These are phyloP conservation scores for Gymnothorax javanicus DNA, from an alignment of 2,797 vertebrate species.

Conservation along the genomic window DNA sequence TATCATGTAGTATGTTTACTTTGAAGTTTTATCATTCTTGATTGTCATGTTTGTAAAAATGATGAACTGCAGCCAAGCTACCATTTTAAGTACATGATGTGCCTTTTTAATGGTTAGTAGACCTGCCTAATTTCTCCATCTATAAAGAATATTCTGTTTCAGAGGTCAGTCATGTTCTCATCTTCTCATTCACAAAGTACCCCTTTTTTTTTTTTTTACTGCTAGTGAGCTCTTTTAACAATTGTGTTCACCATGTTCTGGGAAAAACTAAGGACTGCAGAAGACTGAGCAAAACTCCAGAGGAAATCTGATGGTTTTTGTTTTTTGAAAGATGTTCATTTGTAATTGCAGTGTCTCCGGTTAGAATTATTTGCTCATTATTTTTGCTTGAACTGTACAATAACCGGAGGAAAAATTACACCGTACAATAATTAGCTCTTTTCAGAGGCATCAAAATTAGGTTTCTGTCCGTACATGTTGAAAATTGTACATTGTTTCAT, in stretches of 20 bases:
- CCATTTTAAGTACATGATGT: slow-evolving; percentile 64
- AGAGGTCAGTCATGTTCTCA: not conserved
- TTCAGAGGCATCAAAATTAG: not conserved
- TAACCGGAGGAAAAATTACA: not conserved
- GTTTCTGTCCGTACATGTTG: not conserved
- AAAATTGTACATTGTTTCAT: slow-evolving; percentile 3
- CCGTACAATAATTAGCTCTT: not conserved
- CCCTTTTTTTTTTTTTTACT: not conserved
- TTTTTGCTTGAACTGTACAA: not conserved
- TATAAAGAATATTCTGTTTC: not conserved
- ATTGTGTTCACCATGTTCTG: slow-evolving; percentile 38
- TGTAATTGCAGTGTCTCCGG: not conserved
- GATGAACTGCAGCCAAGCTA: slow-evolving; percentile 56
- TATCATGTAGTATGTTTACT: slow-evolving; percentile 18
- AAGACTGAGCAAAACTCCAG: slow-evolving; percentile 25
- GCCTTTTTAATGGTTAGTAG: slow-evolving; percentile 64
- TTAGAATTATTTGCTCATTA: no score
- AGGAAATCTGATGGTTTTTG: not conserved
- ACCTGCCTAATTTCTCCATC: slow-evolving; percentile 37
- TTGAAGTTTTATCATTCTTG: not conserved
- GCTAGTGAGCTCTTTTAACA: not conserved
- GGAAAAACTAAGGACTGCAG: slow-evolving; percentile 16
- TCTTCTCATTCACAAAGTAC: not conserved
- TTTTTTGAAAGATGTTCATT: not conserved
- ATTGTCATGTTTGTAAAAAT: slow-evolving; percentile 45